Base-by-base conservation (phyloP, 2,113 vertebrate genomes). In the Nycticryphes semicollaris region DNA sequence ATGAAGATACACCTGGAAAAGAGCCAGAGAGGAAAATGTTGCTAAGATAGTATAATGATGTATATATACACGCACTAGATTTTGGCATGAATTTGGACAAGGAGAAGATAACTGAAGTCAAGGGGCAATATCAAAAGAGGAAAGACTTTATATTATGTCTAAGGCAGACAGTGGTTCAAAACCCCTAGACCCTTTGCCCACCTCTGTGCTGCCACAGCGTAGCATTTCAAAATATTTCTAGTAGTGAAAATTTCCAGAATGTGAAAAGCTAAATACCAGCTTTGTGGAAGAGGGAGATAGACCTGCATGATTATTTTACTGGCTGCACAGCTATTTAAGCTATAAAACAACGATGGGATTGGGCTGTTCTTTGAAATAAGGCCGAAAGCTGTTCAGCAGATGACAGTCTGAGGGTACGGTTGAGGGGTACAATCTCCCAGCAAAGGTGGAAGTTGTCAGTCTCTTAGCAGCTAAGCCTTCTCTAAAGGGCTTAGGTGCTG, bases 201-300 rank as follows among this genome's bases (percentile, higher is more conserved):
- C 11, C 64, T 92, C 30, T 27, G 9, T 30, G 3, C 74, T 70
- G 35, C 48, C 45, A 33, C 19, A 77, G 84, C 66, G 88, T 70
- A 64, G 88, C 57, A 62, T 28, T 53, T 53, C 27, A 53, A 53
- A 15, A 13, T 77, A 7, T 45, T 93, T 85, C 51, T 57, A 45
- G 30, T 6, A 18, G 5, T 39, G 39, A 39, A 39, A 39, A 39
- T 39, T 39, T 17, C 0, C 9, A 31, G 53, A 89, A 72, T 48
- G 79, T 62, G 5, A 48, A 89, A 91, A 96, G 75, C 45, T 66
- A 89, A 92, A 84, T 33, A 69, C 33, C 54, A 69, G 24, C 77
- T 96, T 96, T 95, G 74, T 90, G 77, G 63, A 81, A 64, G 53
- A 70, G n/a, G 9, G 30, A 93, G 95, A 47, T 69, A 82, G 86